Base-by-base conservation (phyloP, 92 coral and sea anemone species). In the Parazoanthus swiftii region DNA sequence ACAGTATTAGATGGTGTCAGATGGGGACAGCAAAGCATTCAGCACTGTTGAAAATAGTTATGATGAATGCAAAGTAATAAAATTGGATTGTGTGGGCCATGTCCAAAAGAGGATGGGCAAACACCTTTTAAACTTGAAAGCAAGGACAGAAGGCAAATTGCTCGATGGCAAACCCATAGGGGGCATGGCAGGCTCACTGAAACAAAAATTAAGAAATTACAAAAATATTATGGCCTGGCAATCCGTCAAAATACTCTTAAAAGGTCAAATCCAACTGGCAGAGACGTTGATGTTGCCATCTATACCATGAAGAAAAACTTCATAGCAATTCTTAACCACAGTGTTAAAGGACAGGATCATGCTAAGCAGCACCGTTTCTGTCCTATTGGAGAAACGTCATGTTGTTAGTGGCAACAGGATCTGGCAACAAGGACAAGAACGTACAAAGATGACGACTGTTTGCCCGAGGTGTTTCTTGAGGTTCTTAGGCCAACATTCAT, bases 331-430 rank as follows among this genome's bases (percentile, higher is more conserved):
- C 76, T 92, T 7, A 72, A 92, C 86, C 94, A 92, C 70, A 82
- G 77, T 84, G 89, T 86, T 74, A 56, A 48, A n/a, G 54, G 44
- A 29, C 0, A 35, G n/a, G 88, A 89, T 33, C 81, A 5, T 26
- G 88, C 88, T 16, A 92, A 92, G 54, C 88, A 89, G 86, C 94
- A 89, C 71, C 43, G 90, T 1, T 86, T 85, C 83, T 92, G 93
- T 71, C 91, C 89, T 42, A 46, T 39, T 38, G 90, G 94, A 65
- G 79, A 89, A 81, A 72, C 68, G 4, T 91, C 85, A 0, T 89
- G 89, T 88, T 89, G 92, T 89, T 80, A 81, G 86, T 89, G 94
- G 92, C 92, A 91, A 81, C 82, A 80, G 79, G 92, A 89, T 89
- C 74, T 46, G 77, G 88, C 92, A 35, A 20, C 76, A 21, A 86